Evolutionary conservation across 37 sponge, comb jelly and placozoan species (phyloP), one percentile per base, ranked within the genome.

Genomic region (Halichondria panicea): DNA sequence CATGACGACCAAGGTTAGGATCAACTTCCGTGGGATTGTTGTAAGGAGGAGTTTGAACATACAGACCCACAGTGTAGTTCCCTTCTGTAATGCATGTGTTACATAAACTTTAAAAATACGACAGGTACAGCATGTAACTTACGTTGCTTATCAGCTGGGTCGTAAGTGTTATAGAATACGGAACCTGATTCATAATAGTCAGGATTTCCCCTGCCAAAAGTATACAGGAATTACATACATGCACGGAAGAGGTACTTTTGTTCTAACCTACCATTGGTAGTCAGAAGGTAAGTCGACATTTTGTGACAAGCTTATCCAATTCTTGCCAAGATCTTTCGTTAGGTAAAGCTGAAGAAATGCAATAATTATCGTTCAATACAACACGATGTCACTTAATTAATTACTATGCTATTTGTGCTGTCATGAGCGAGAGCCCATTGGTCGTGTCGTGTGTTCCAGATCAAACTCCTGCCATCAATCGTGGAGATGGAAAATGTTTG

Each of bases 341-440:
- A 86, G 81, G 34, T 86, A 79, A 40, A 87, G 66, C 75, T 82
- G 3, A 3, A 46, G 33, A 39, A n/a, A n/a, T n/a, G n/a, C n/a
- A n/a, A n/a, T n/a, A n/a, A n/a, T n/a, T n/a, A n/a, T n/a, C n/a
- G n/a, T n/a, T n/a, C n/a, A n/a, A n/a, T n/a, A n/a, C n/a, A n/a
- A n/a, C n/a, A n/a, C n/a, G n/a, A n/a, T n/a, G n/a, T n/a, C n/a
- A n/a, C n/a, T n/a, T n/a, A n/a, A n/a, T n/a, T n/a, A n/a, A n/a
- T n/a, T n/a, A 81, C 81, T 37, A 4, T 73, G 53, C 58, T 11
- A n/a, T 61, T 74, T 9, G 15, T 31, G 24, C 33, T 25, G 36
- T 81, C 68, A 32, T 69, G 45, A 28, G 55, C 77, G 15, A 87
- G n/a, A 7, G 61, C 25, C 71, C 46, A 70, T 5, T 39, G 12